Base-by-base conservation (phyloP, 2,888 invertebrate species). In the Galerucella calmariensis region DNA sequence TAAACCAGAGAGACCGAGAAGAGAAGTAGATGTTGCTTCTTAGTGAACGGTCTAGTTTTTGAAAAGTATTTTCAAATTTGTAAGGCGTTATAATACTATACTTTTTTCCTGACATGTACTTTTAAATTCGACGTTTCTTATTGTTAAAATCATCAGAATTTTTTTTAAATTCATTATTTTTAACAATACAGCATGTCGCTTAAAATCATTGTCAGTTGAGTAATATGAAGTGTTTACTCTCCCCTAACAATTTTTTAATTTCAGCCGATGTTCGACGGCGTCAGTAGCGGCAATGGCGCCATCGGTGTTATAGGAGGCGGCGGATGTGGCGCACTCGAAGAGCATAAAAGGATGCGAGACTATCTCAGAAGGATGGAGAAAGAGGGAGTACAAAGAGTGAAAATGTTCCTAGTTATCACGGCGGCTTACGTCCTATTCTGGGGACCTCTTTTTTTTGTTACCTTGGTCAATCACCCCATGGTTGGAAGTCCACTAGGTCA, bases 391-490 rank as follows among this genome's bases (percentile, higher is more conserved):
- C 92, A 94, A 81, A 89, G 94, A 74, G 95, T 95, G 69, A 93
- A 95, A 87, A 95, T 95, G 93, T 95, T 95, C 88, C 91, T 94
- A 76, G 93, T 95, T 82, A 94, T 95, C 84, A 94, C 94, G 0
- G 93, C 93, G 0, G 94, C 95, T 44, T 97, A 96, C 87, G 91
- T 95, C 61, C 89, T 96, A 69, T 96, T 96, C 88, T 97, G 97
- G 96, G 95, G 96, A 77, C 97, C 96, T 14, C 89, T 97, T 78
- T 97, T 96, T 88, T 91, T 96, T 80, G 94, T 96, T 81, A 96
- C 95, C 2, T 89, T 96, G 77, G 90, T 94, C 71, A 93, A 94
- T 85, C 94, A 94, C 84, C 94, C 94, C 4, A 89, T 92, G 67
- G 89, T 94, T 79, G 93, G 93, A 65, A 92, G 91, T 79, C 91